Evolutionary conservation across 2,113 vertebrate species (phyloP), one percentile per base, ranked within the genome.

Genomic region (Rhizomys pruinosus): DNA sequence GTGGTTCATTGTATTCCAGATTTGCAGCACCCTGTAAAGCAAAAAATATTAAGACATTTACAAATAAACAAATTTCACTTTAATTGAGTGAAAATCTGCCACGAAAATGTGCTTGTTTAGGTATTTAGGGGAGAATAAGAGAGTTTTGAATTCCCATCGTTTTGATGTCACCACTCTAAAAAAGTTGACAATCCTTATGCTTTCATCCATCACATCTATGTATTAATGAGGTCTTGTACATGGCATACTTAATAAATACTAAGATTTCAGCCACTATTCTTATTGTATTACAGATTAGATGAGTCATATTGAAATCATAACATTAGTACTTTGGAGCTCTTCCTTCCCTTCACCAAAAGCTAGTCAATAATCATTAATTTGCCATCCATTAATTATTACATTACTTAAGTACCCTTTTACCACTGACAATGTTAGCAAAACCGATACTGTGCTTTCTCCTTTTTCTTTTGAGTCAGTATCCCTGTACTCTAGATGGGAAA

Each of bases 11-110:
- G 72, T 84, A 84, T 47, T 84, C 79, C 42, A 82, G 71, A 89
- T 94, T 90, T 90, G 22, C 27, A 94, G n/a, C n/a, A n/a, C 8
- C 84, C 16, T 86, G 20, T 90, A 82, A 85, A 72, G 25, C 47
- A 66, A 84, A 90, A 86, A 63, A n/a, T 64, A 32, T 89, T 25
- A 73, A 95, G 89, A 84, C 79, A 61, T 88, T 96, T 69, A 85
- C 61, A 92, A 72, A 7, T 57, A 92, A 89, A 74, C 90, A 8
- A 84, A 87, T 37, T 96, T 80, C 68, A 93, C 87, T 81, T 73
- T 91, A 59, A 88, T 64, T 88, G 82, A 71, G 55, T 92, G 63
- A 88, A 92, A 95, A 81, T 87, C 66, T 84, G 25, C 39, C 80
- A 34, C 85, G 47, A 77, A 44, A 86, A 44, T n/a, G 44, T 73